Base-by-base conservation (phyloP, 2,797 vertebrate species). In the Pyrrhura leucotis region DNA sequence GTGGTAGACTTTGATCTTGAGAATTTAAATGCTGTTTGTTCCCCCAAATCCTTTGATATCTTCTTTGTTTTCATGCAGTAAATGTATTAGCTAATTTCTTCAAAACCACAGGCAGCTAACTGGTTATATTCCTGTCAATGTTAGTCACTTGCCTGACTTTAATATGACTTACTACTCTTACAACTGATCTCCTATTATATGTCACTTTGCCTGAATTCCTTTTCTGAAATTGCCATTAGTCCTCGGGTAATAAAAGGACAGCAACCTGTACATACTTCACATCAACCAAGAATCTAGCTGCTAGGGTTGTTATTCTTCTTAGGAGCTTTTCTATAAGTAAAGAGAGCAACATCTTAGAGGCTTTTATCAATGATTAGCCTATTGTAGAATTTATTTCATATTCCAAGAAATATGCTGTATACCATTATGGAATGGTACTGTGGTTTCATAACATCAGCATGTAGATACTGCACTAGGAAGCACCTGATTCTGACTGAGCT, bases 171-270 rank as follows among this genome's bases (percentile, higher is more conserved):
- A 56, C 5, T 93, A 16, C 25, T 62, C 79, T 78, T 67, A 65
- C 11, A 89, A 91, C 44, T 79, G 74, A 67, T 91, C 19, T 67
- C 77, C 54, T 75, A 50, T 62, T 90, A 95, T 76, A 47, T 42
- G 29, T 92, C 68, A 83, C 86, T 96, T 85, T 68, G 58, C 58
- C 68, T 88, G 88, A 76, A 91, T 91, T 92, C 93, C 66, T 66
- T 94, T 93, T 92, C 88, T 95, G 94, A 95, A 96, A 92, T 65
- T 94, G 62, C 80, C 62, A 90, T 95, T 91, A 96, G 69, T 88
- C 68, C 68, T 95, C 82, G 66, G 62, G 37, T 94, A 96, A 93
- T 79, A 97, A 97, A 96, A 96, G 63, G 16, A 26, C 47, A 93
- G 35, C 45, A 92, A 50, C 77, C 66, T 83, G 50, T 88, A 51